Evolutionary conservation across 2,113 vertebrate genomes (phyloP).

Genomic region (Trematocara macrostoma): DNA sequence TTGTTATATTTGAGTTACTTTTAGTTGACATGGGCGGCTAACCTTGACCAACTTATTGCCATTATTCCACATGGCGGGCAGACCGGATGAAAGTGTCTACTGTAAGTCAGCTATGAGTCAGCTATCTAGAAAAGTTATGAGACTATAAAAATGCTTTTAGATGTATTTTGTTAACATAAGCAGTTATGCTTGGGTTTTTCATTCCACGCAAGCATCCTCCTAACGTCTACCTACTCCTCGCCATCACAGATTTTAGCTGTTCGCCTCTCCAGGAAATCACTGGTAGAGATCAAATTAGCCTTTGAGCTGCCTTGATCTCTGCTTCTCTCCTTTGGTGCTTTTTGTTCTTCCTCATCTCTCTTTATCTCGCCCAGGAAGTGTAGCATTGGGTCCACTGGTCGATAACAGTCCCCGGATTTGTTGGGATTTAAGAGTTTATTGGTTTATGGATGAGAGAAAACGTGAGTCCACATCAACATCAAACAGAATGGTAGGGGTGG

Average conservation of each 20-base stretch:
- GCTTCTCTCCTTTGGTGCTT: constrained; percentile 4
- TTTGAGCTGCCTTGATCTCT: constrained; percentile 34
- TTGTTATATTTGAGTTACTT: background rate
- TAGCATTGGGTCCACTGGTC: background rate
- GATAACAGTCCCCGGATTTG: background rate
- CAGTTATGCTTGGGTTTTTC: background rate
- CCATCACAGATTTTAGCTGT: background rate
- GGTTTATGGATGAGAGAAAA: background rate
- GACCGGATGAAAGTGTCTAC: background rate
- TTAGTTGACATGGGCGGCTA: background rate
- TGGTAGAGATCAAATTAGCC: constrained; percentile 29
- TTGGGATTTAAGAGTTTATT: constrained; percentile 23
- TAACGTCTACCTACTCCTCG: background rate
- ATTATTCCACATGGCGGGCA: background rate
- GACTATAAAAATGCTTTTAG: background rate
- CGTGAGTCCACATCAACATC: background rate
- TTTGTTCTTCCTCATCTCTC: background rate
- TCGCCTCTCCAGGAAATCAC: background rate
- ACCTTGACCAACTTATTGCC: background rate
- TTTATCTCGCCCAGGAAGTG: constrained; percentile 1
- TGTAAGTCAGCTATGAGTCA: background rate
- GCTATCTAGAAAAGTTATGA: background rate
- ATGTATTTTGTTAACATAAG: background rate
- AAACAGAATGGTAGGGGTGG: background rate
- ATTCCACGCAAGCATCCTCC: background rate